Evolutionary conservation across 2,888 invertebrate genomes (phyloP).

Genomic region (Nephrotoma guestfalica): DNA sequence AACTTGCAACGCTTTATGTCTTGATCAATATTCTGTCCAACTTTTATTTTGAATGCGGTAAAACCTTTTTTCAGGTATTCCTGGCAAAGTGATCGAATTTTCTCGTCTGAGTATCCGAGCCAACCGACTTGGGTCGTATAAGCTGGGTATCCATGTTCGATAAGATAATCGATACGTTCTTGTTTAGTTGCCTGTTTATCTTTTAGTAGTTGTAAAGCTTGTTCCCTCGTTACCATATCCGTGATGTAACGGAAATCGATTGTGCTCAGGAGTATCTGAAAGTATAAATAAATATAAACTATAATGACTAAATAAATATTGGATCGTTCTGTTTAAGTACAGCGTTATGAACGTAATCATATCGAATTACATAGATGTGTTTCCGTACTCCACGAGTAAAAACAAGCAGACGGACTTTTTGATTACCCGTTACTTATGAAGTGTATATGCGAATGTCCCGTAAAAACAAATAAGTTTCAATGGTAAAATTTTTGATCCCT

Average conservation of each 20-base stretch:
- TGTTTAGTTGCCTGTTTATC: constrained; percentile 41
- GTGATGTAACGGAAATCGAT: constrained; percentile 78
- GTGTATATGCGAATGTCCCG: too few species aligned
- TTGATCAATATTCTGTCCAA: constrained; percentile 64
- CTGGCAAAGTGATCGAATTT: constrained; percentile 50
- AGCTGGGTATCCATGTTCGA: constrained; percentile 62
- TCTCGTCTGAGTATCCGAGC: constrained; percentile 72
- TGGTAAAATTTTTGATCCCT: too few species aligned
- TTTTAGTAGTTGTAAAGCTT: constrained; percentile 57
- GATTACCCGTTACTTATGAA: too few species aligned
- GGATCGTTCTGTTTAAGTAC: too few species aligned
- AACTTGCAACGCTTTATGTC: constrained; percentile 58
- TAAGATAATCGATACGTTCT: constrained; percentile 45
- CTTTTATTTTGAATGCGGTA: constrained; percentile 77
- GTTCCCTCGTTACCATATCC: constrained; percentile 68
- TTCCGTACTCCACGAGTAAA: too few species aligned
- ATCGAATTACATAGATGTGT: too few species aligned
- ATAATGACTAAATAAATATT: too few species aligned
- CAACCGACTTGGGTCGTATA: constrained; percentile 73
- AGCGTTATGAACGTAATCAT: too few species aligned
- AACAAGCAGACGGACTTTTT: too few species aligned
- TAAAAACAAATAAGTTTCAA: too few species aligned
- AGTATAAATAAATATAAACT: background rate
- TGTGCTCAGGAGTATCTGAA: constrained; percentile 46
- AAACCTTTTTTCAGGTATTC: constrained; percentile 63